Conservation (phyloP, 37 sponge, comb jelly and placozoan species). For the Mnemiopsis leidyi region DNA sequence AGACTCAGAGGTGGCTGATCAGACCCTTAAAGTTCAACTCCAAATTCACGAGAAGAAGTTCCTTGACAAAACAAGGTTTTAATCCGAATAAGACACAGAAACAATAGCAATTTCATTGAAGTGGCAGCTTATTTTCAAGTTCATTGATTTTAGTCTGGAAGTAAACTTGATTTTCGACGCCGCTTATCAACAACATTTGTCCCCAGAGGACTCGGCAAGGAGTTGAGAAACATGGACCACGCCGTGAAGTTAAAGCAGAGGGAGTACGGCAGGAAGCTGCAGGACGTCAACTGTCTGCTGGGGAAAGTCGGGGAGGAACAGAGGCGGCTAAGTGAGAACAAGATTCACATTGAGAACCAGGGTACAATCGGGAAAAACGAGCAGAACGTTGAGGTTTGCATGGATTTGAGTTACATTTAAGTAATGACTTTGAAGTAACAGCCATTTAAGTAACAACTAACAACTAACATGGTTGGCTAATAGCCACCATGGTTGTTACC, state of each 20-base stretch:
- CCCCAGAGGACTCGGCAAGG: background rate
- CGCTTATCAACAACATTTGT: no score
- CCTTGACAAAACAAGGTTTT: slow-evolving; percentile 45
- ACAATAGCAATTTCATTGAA: no score
- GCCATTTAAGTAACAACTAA: no score
- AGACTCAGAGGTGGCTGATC: background rate
- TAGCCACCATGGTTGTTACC: no score
- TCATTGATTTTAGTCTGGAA: no score
- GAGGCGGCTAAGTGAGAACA: slow-evolving; percentile 17
- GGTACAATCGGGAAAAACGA: background rate
- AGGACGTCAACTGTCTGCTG: slow-evolving; percentile 36
- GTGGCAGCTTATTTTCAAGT: no score
- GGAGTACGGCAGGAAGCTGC: slow-evolving; percentile 67
- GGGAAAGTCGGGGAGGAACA: slow-evolving; percentile 5
- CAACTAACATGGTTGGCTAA: no score
- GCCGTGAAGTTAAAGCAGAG: slow-evolving; percentile 67
- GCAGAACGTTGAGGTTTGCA: background rate
- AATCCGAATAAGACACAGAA: no score
- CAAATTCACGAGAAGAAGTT: slow-evolving; percentile 45
- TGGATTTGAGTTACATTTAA: no score
- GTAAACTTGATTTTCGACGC: no score
- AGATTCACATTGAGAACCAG: slow-evolving; percentile 4
- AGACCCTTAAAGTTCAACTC: slow-evolving; percentile 4
- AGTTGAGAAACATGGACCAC: background rate
- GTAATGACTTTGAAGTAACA: no score